phyloP scores from a whole-genome alignment of 1,140 invertebrate species.

The Daktulosphaira vitifoliae region DNA sequence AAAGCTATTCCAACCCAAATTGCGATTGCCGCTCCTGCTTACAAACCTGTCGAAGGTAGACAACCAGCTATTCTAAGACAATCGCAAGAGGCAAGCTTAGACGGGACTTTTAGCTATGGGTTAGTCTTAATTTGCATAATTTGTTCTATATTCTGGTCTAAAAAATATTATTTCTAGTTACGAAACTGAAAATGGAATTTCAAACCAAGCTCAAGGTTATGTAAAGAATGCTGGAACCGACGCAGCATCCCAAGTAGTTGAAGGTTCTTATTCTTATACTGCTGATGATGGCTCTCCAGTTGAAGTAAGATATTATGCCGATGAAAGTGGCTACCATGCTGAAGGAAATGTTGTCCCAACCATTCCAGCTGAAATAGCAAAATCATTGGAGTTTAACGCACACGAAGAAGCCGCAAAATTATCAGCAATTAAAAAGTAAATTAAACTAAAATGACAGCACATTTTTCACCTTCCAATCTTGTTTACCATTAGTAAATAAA shows the following conservation, averaged over 20 bases:
- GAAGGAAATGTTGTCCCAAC: slow-evolving; percentile 32
- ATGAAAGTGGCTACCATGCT: slow-evolving; percentile 62
- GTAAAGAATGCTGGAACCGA: slow-evolving; percentile 48
- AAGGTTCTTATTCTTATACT: slow-evolving; percentile 55
- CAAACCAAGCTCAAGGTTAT: slow-evolving; percentile 51
- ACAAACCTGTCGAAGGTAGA: slow-evolving; percentile 8
- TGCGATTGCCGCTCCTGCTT: too few relatives aligned
- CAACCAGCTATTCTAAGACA: slow-evolving; percentile 46
- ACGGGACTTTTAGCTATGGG: slow-evolving; percentile 44
- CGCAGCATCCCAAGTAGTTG: slow-evolving; percentile 45
- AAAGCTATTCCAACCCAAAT: too few relatives aligned
- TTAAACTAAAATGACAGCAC: not conserved
- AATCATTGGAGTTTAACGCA: slow-evolving; percentile 1
- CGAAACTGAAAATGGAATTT: slow-evolving; percentile 64
- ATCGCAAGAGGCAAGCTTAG: slow-evolving; percentile 43
- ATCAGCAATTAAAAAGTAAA: slow-evolving; percentile 14
- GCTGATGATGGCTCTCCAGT: slow-evolving; percentile 56
- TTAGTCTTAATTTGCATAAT: too few relatives aligned
- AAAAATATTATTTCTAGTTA: too few relatives aligned
- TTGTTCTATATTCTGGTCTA: too few relatives aligned
- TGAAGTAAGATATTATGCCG: slow-evolving; percentile 55
- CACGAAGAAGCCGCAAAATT: not conserved
- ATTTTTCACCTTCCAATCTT: too few relatives aligned
- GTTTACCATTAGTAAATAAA: too few relatives aligned
- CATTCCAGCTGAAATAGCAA: slow-evolving; percentile 11